Conservation (phyloP, 2,113 vertebrate genomes). For the Quiscalus mexicanus region DNA sequence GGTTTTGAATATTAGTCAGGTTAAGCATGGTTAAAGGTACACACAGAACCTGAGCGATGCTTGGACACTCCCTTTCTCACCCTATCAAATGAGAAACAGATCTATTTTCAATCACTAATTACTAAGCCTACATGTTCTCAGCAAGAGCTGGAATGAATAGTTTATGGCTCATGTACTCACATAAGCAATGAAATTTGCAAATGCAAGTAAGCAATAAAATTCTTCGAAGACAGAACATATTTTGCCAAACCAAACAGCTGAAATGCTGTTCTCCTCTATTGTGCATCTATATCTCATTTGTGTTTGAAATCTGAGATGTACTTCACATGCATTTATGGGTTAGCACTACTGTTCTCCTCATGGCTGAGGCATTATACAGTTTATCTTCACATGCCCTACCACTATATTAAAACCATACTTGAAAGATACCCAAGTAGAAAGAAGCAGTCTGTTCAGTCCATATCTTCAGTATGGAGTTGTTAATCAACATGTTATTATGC, state of each 20-base stretch:
- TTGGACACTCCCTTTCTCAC: background rate
- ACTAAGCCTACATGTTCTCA: background rate
- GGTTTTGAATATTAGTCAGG: background rate
- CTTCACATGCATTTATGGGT: background rate
- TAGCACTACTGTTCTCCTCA: background rate
- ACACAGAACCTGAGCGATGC: rapidly evolving
- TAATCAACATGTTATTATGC: background rate
- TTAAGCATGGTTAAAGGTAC: background rate
- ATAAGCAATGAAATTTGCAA: background rate
- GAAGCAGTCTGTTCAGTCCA: rapidly evolving
- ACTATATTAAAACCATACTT: background rate
- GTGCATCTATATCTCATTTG: rapidly evolving
- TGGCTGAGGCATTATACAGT: rapidly evolving
- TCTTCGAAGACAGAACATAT: background rate
- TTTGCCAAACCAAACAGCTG: background rate
- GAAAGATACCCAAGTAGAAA: background rate
- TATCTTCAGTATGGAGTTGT: background rate
- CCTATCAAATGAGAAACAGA: background rate
- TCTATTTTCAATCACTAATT: background rate
- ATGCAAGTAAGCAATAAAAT: background rate
- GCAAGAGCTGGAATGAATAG: background rate
- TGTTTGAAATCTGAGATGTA: background rate
- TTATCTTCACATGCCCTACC: background rate
- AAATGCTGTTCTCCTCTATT: background rate
- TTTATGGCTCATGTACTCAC: background rate